Base-by-base conservation (phyloP, 2,113 vertebrate genomes). In the Sinocyclocheilus rhinocerous region DNA sequence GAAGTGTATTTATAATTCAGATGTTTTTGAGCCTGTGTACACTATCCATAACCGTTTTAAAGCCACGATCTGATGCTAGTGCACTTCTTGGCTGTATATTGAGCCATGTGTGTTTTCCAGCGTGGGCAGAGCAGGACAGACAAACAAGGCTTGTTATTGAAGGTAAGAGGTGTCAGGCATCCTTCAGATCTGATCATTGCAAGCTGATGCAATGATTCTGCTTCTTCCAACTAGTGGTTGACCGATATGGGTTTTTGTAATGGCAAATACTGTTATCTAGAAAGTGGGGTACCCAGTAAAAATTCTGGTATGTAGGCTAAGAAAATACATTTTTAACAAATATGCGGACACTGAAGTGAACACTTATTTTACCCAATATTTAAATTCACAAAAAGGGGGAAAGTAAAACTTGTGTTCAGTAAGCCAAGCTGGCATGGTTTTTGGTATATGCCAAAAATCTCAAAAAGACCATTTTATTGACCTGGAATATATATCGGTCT, bases 81-180 rank as follows among this genome's bases (percentile, higher is more conserved):
- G 70, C 72, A 79, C 83, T 86, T 91, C 90, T 91, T 89, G 87
- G 89, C 92, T 76, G 88, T 90, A 91, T 92, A 91, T 90, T 94
- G 91, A 92, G 94, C 91, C 91, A 87, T 93, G 90, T 94, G 92
- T 95, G 91, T 94, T 92, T 93, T 93, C 88, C 92, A 93, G 94
- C 91, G 88, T 93, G 92, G 92, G 69, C 91, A 94, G 93, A 93
- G 91, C 94, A 94, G 91, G 90, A 92, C 91, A 93, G 92, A 92
- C 90, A 93, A 87, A 91, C 48, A 93, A 91, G 67, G 91, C 87
- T 85, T 93, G 90, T 93, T 95, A 87, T 87, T 88, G 3, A 94
- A 94, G 93, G 93, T 94, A 91, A 94, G 93, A 87, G 81, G 12
- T 88, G 88, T 90, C 87, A 90, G 86, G 90, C 86, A 86, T 89